Conservation (phyloP, 2,888 invertebrate species). For the Gibbula magus region DNA sequence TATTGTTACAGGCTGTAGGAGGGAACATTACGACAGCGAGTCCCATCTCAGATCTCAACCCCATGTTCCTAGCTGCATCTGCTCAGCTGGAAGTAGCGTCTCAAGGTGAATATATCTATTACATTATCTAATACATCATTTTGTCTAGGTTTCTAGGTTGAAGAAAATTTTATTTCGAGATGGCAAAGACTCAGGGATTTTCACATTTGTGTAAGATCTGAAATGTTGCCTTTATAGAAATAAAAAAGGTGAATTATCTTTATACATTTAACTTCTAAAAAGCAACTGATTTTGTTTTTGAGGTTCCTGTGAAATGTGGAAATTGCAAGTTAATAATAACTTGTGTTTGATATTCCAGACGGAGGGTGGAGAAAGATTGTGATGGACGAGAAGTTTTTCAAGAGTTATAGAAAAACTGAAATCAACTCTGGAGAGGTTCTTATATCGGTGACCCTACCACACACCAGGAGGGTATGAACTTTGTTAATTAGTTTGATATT, state of each 20-base stretch:
- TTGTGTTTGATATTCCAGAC: conserved; percentile 48
- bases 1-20: conserved; percentile 81
- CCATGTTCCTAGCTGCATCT: conserved; percentile 88
- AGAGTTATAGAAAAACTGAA: conserved; percentile 88
- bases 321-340: not conserved
- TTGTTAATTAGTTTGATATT: no score
- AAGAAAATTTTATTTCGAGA: no score
- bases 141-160: no score
- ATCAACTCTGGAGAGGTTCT: conserved; percentile 86
- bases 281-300: no score
- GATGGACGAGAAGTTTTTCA: conserved; percentile 88
- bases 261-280: no score
- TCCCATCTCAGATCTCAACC: conserved; percentile 96
- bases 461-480: conserved; percentile 69
- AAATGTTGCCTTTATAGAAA: no score
- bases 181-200: no score
- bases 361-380: conserved; percentile 74
- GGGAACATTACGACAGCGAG: conserved; percentile 96
- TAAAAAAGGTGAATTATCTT: no score
- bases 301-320: not conserved
- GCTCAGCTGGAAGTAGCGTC: conserved; percentile 55
- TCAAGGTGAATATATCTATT: conserved; percentile 42
- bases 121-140: no score
- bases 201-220: no score
- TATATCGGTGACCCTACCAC: conserved; percentile 88